A percentile compares a stretch with the other conserved stretches of the same genome.
Evolutionary conservation across 1,140 invertebrate species (phyloP).

Genomic region (Lucilia sericata): DNA sequence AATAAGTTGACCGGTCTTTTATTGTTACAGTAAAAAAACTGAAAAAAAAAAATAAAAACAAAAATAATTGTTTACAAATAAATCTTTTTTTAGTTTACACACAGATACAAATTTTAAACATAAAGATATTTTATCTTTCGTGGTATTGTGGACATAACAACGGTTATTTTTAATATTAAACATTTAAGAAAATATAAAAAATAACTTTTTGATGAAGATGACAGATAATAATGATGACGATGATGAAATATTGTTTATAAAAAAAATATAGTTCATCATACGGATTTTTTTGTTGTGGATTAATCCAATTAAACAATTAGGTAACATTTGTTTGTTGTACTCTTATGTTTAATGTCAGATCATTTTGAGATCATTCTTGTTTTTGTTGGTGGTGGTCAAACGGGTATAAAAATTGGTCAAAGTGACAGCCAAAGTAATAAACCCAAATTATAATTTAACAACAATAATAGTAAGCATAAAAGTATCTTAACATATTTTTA

Average conservation of each 20-base stretch:
- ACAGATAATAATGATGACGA: conserved; percentile 5
- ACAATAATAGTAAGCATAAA: neutral
- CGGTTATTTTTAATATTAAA: neutral
- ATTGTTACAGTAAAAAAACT: neutral
- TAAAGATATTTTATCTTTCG: neutral
- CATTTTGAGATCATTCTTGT: neutral
- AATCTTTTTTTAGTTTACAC: neutral
- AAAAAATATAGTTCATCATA: neutral
- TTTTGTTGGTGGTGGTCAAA: neutral
- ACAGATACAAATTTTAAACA: neutral
- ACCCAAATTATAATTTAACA: neutral
- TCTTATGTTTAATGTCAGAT: neutral
- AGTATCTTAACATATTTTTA: neutral
- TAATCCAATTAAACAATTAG: conserved; percentile 14
- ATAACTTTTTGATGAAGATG: neutral
- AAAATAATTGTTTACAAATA: neutral
- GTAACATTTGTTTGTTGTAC: neutral
- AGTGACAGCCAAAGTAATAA: neutral
- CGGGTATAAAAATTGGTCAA: neutral
- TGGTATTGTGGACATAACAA: neutral
- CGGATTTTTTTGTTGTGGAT: conserved; percentile 17
- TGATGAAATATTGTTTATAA: neutral
- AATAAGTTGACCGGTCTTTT: neutral
- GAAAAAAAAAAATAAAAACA: neutral
- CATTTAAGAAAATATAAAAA: neutral